Percentiles rank a stretch among this genome's conserved stretches.
These are phyloP conservation scores for Micromys minutus DNA, from an alignment of 2,113 vertebrate genomes.

Conservation along the genomic window DNA sequence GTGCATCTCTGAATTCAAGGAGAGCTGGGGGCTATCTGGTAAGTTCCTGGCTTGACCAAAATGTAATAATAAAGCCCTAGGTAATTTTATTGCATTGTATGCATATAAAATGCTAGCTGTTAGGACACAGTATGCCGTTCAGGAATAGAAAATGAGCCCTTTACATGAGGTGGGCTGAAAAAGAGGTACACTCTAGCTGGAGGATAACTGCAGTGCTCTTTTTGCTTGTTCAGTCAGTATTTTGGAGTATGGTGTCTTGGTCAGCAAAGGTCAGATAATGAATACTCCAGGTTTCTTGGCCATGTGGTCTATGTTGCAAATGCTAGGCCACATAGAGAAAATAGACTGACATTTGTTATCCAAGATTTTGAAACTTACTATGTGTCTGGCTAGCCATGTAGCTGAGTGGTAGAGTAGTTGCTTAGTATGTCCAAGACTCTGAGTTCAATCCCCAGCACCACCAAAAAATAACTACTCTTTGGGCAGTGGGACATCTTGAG, in stretches of 20 bases:
- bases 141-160: background rate
- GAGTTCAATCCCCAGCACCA: background rate
- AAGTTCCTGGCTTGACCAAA: background rate
- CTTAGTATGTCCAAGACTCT: background rate
- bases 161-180: background rate
- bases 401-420: background rate
- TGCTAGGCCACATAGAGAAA: conserved; percentile 4
- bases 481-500: background rate
- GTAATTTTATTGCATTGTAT: background rate
- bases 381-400: background rate
- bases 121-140: background rate
- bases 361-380: conserved; percentile 13
- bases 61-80: background rate
- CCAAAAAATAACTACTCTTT: background rate
- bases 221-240: background rate
- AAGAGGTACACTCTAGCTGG: background rate
- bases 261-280: background rate
- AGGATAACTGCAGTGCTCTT: background rate
- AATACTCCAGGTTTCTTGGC: conserved; percentile 1
- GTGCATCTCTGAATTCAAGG: background rate
- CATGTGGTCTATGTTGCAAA: background rate
- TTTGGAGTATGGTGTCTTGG: background rate
- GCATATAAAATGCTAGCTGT: background rate
- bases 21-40: background rate
- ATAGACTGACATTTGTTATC: conserved; percentile 2